These are phyloP conservation scores for Tetraodon nigroviridis DNA, from an alignment of 2,113 vertebrate genomes.

Conservation along the genomic window DNA sequence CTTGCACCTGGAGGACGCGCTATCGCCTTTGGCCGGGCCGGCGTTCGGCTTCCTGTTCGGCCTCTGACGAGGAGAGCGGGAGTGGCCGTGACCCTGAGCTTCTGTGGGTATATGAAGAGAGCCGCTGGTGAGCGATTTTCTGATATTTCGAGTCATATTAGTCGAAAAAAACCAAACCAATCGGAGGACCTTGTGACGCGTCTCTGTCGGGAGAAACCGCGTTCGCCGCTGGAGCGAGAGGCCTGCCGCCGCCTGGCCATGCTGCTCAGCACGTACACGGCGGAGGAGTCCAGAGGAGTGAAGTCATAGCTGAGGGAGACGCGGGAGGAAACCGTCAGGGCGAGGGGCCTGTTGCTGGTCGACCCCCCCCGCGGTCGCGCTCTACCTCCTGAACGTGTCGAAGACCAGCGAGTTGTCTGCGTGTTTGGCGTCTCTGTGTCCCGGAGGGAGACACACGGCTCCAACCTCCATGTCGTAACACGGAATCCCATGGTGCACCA, in stretches of 20 bases:
- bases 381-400: constrained; percentile 96
- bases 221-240: constrained; percentile 85
- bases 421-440: constrained; percentile 96
- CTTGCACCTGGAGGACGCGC: constrained; percentile 90
- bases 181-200: constrained; percentile 14
- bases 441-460: constrained; percentile 93
- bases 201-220: constrained; percentile 77
- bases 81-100: constrained; percentile 50
- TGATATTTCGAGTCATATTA: neutral
- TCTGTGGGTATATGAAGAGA: constrained; percentile 21
- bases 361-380: no score
- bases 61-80: constrained; percentile 71
- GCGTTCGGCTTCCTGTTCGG: constrained; percentile 76
- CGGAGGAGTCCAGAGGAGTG: constrained; percentile 95
- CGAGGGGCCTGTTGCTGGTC: neutral
- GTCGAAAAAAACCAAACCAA: neutral
- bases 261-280: constrained; percentile 94
- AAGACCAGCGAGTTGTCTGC: constrained; percentile 95
- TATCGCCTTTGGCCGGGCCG: constrained; percentile 58
- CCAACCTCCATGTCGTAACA: constrained; percentile 94
- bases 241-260: constrained; percentile 93
- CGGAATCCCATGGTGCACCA: constrained; percentile 97
- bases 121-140: neutral
- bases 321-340: neutral
- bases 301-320: constrained; percentile 85